Percentiles rank a stretch among this genome's conserved stretches.
phyloP scores from a whole-genome alignment of 2,113 vertebrate species.

The Rhinoderma darwinii region DNA sequence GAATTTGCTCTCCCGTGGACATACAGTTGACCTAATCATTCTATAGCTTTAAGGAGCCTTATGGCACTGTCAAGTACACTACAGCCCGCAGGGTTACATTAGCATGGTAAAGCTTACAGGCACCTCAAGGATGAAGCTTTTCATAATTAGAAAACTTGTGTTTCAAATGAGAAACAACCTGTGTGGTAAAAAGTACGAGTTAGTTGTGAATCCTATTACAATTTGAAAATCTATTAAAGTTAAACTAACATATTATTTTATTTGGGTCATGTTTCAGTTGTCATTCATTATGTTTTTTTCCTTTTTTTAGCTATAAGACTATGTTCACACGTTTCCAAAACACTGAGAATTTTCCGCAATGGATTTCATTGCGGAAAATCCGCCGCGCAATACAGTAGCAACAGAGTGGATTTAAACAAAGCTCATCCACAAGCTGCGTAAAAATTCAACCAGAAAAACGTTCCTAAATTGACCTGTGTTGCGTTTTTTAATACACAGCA shows the following conservation, averaged over 20 bases:
- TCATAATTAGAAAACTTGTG: conserved; percentile 16
- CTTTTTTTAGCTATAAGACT: background rate
- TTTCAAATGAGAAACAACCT: background rate
- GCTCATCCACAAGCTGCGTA: no score
- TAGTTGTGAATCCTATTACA: background rate
- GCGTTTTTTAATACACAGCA: no score
- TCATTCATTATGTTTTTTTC: background rate
- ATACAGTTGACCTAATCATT: conserved; percentile 12
- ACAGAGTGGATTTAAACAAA: no score
- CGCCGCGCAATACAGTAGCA: no score
- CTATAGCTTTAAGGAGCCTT: background rate
- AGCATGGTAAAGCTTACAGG: background rate
- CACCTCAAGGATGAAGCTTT: background rate
- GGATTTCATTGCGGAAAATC: no score
- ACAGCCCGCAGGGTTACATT: background rate
- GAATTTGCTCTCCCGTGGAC: background rate
- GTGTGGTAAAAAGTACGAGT: background rate
- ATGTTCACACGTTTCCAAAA: no score
- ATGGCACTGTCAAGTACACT: background rate
- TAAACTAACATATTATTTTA: background rate
- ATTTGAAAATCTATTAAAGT: background rate
- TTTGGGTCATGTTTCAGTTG: background rate
- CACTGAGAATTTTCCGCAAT: no score
- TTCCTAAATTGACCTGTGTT: no score
- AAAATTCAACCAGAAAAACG: no score